Base-by-base conservation (phyloP, 2,888 invertebrate species). In the Therioaphis trifolii region DNA sequence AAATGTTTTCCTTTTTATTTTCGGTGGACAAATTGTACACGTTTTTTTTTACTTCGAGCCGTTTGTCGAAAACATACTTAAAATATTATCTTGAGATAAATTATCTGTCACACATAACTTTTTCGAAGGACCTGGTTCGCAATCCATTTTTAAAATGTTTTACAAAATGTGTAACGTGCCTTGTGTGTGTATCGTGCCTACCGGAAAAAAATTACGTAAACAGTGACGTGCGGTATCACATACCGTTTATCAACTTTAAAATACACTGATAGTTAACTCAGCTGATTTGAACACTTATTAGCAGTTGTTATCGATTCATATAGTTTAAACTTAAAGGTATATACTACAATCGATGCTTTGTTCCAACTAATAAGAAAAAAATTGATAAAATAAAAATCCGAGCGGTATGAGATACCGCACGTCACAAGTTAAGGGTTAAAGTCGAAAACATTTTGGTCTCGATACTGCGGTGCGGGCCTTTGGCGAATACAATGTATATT, bases 231-330 rank as follows among this genome's bases (percentile, higher is more conserved):
- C 58, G 58, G 58, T 58, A 58, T 58, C 11, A 58, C n/a, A 58
- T 58, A 58, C n/a, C 49, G 49, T 15, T 49, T 49, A n/a, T n/a
- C n/a, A n/a, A n/a, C n/a, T n/a, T n/a, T n/a, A n/a, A n/a, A n/a
- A n/a, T n/a, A n/a, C n/a, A 58, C 58, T 58, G 58, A 58, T 58
- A 58, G n/a, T 58, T 58, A 58, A 58, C 58, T 58, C 58, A 58
- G 58, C n/a, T 58, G 49, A 49, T 49, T 49, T 49, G 9, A 49
- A 49, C 49, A 49, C 49, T 12, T 49, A 12, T 49, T 49, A 49
- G 9, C 49, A 12, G 49, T 49, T 49, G 49, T 58, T 58, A 58
- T 58, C 58, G 58, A 58, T 58, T 58, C n/a, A 58, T 58, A n/a
- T 58, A 58, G 58, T 58, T 58, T 14, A 58, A 58, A 58, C n/a